Evolutionary conservation across 2,797 vertebrate genomes (phyloP).

Genomic region (Hippoglossus hippoglossus): DNA sequence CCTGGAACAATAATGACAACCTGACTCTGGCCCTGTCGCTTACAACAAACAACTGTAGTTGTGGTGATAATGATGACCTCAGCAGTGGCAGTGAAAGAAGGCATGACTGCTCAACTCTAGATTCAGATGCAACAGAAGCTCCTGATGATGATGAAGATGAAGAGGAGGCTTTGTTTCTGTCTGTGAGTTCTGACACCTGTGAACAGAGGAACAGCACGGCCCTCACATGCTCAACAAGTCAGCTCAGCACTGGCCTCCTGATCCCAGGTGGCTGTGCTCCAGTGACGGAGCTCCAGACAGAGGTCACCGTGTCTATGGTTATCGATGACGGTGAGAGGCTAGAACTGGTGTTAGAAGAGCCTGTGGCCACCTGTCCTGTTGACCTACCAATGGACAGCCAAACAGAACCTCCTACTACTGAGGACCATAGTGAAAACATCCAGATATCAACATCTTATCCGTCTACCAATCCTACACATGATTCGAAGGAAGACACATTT

Average conservation of each 20-base stretch:
- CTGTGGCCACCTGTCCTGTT: neutral
- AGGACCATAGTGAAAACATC: neutral
- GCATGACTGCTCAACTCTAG: constrained; percentile 44
- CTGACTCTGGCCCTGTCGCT: constrained; percentile 30
- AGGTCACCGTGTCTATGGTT: neutral
- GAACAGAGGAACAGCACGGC: constrained; percentile 40
- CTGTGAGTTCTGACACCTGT: constrained; percentile 75
- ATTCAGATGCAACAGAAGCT: constrained; percentile 67
- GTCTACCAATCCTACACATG: constrained; percentile 7
- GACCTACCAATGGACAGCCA: constrained; percentile 11
- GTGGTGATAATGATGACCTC: neutral
- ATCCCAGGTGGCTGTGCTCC: neutral
- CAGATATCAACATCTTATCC: constrained; percentile 44
- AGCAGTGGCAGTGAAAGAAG: constrained; percentile 19
- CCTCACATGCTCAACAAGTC: constrained; percentile 30
- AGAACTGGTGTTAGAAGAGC: neutral
- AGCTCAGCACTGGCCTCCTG: constrained; percentile 10
- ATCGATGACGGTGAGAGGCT: neutral
- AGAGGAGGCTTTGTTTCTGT: constrained; percentile 73
- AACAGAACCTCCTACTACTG: constrained; percentile 56
- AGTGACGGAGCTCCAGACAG: neutral
- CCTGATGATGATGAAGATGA: constrained; percentile 65
- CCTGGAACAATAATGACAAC: constrained; percentile 62
- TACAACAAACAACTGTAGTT: neutral
- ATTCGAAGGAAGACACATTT: neutral